A percentile compares a stretch with the other conserved stretches of the same genome.
Conservation (phyloP, 2,797 vertebrate species). For the Cryptoprocta ferox region DNA sequence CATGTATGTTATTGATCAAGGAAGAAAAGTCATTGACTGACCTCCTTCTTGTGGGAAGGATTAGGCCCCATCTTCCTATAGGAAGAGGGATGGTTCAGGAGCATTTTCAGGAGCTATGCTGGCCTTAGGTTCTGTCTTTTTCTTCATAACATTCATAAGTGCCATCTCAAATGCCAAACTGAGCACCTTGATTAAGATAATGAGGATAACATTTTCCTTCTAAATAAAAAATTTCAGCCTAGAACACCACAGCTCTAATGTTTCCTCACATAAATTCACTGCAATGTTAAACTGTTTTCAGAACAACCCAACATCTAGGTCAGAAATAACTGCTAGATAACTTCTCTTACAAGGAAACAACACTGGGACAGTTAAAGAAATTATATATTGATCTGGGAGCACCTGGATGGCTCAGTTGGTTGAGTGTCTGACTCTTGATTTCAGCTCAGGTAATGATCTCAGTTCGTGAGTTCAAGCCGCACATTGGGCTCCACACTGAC, state of each 20-base stretch:
- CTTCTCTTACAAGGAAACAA: not conserved
- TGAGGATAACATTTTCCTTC: not conserved
- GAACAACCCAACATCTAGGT: not conserved
- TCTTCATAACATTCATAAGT: not conserved
- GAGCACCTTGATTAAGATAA: slow-evolving; percentile 16
- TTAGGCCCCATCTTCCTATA: not conserved
- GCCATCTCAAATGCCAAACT: not conserved
- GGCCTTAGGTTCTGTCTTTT: not conserved
- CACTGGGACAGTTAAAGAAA: not conserved
- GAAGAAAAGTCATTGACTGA: not conserved
- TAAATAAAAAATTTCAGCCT: not conserved
- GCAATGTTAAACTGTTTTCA: not conserved
- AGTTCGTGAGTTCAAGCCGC: too few species aligned
- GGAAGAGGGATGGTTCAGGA: not conserved
- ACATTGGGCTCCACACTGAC: too few species aligned
- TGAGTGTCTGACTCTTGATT: too few species aligned
- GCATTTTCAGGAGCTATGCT: not conserved
- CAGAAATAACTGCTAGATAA: not conserved
- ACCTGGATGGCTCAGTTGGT: too few species aligned
- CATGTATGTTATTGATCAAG: not conserved
- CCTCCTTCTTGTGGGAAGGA: not conserved
- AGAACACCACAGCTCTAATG: not conserved
- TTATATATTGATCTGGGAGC: not conserved
- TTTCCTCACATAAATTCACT: not conserved
- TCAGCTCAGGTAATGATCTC: too few species aligned